Evolutionary conservation across 2,797 vertebrate species (phyloP).

Genomic region (Prunella strophiata): DNA sequence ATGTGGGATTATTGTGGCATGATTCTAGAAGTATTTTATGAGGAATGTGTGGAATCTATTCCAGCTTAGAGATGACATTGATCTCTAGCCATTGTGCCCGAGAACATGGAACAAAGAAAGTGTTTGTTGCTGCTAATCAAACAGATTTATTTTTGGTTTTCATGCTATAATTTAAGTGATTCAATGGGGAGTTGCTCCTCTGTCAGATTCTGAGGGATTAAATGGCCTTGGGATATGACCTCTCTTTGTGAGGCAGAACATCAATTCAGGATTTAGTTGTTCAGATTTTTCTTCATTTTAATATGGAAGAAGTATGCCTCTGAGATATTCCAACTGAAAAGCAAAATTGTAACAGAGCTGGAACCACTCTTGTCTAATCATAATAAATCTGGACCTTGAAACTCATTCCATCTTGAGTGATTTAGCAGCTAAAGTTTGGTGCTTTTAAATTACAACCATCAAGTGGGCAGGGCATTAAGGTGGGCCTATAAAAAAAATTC

Average conservation of each 20-base stretch:
- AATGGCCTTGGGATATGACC: neutral
- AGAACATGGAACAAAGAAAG: neutral
- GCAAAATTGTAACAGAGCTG: neutral
- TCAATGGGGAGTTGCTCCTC: neutral
- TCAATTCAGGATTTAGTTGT: neutral
- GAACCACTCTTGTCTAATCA: neutral
- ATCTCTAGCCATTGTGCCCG: neutral
- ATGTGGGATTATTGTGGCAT: neutral
- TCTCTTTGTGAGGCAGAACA: neutral
- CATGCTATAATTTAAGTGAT: neutral
- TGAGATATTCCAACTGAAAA: neutral
- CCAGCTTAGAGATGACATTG: neutral
- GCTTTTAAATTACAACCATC: neutral
- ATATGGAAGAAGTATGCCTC: neutral
- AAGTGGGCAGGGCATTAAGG: neutral
- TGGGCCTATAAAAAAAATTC: neutral
- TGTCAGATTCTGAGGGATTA: neutral
- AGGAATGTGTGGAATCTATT: neutral
- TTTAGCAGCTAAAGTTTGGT: neutral
- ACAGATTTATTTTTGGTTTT: neutral
- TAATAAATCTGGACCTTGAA: neutral
- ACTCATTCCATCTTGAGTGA: neutral
- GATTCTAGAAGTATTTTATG: neutral
- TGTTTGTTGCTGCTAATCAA: neutral
- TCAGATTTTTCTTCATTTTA: neutral